Percentiles rank a stretch among this genome's conserved stretches.
Evolutionary conservation across 1,140 invertebrate species (phyloP).

Genomic region (Caenorhabditis remanei): DNA sequence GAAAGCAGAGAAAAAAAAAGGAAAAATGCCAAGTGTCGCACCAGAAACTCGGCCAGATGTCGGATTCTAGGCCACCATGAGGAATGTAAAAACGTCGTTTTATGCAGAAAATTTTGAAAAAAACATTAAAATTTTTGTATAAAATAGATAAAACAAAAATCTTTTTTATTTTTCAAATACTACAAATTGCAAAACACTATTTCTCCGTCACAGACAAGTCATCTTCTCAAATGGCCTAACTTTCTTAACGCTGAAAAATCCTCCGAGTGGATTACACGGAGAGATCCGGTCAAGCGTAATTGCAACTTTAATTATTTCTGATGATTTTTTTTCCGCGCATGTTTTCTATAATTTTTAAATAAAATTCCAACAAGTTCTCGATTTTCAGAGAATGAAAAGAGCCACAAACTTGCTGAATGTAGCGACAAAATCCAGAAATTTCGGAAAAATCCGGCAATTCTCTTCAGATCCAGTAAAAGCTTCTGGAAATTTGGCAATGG

Average conservation of each 20-base stretch:
- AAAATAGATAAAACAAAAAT: too few relatives aligned
- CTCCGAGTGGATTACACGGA: background rate
- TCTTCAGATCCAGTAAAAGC: background rate
- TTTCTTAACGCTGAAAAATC: background rate
- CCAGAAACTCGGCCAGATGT: conserved; percentile 3
- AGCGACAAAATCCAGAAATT: background rate
- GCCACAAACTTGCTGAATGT: background rate
- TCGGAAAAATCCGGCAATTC: background rate
- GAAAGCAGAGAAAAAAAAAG: background rate
- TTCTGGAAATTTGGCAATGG: background rate
- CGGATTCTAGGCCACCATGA: background rate
- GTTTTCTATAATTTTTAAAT: background rate
- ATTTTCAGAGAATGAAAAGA: conserved; percentile 37
- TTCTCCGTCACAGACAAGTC: background rate
- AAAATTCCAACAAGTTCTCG: background rate
- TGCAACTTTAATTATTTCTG: background rate
- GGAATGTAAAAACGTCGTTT: too few relatives aligned
- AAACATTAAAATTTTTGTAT: too few relatives aligned
- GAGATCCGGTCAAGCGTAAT: background rate
- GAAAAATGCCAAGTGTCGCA: conserved; percentile 42
- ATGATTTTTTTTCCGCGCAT: background rate
- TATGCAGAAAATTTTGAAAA: too few relatives aligned
- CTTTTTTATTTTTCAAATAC: too few relatives aligned
- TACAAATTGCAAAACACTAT: too few relatives aligned
- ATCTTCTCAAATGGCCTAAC: background rate